Percentiles rank a stretch among this genome's conserved stretches.
Evolutionary conservation across 2,888 invertebrate genomes (phyloP).

Genomic region (Uropetala carovei): DNA sequence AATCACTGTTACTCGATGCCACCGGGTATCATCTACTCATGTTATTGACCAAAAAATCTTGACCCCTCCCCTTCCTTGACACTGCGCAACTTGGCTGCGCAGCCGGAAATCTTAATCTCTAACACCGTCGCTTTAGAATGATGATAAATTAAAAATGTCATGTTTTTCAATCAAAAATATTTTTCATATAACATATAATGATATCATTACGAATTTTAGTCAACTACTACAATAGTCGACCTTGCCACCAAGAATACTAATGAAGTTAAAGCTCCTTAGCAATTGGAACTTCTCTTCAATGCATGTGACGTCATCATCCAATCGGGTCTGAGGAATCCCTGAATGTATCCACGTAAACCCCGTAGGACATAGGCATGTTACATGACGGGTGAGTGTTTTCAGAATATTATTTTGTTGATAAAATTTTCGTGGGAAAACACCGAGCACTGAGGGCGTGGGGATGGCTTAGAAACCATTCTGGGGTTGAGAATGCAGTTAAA

Average conservation of each 20-base stretch:
- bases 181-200: neutral
- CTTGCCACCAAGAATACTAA: constrained; percentile 59
- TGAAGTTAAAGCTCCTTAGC: constrained; percentile 66
- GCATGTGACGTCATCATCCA: constrained; percentile 70
- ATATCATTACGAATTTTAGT: constrained; percentile 1
- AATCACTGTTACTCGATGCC: neutral
- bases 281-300: constrained; percentile 68
- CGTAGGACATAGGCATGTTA: constrained; percentile 72
- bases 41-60: constrained; percentile 39
- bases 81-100: constrained; percentile 43
- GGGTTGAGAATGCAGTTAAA: constrained; percentile 58
- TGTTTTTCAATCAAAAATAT: neutral
- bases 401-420: constrained; percentile 77
- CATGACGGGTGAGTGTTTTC: constrained; percentile 78
- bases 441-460: constrained; percentile 61
- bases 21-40: neutral
- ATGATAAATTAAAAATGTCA: constrained; percentile 44
- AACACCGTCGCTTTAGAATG: constrained; percentile 52
- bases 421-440: constrained; percentile 74
- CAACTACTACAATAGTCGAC: constrained; percentile 18
- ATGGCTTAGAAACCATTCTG: constrained; percentile 44
- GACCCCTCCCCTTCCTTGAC: constrained; percentile 44
- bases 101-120: constrained; percentile 64
- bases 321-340: constrained; percentile 70
- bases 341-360: constrained; percentile 70